These are phyloP conservation scores for Temnothorax rugatulus DNA, from an alignment of 2,888 invertebrate genomes.

Conservation along the genomic window DNA sequence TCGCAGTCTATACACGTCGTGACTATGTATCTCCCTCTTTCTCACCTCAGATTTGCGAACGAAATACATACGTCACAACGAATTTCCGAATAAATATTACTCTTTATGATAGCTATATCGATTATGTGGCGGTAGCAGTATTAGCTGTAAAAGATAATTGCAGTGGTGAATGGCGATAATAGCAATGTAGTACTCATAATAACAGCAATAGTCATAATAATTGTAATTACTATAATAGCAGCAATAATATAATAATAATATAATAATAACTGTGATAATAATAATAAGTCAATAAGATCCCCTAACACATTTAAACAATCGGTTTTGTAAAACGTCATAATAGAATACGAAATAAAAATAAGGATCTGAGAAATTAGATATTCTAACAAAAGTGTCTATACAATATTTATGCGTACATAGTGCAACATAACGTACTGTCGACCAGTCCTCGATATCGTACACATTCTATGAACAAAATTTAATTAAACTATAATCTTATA, in stretches of 20 bases:
- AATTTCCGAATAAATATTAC: conserved; percentile 52
- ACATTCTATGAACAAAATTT: conserved; percentile 69
- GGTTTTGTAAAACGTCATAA: conserved; percentile 78
- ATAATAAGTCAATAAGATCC: conserved; percentile 78
- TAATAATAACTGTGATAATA: conserved; percentile 67
- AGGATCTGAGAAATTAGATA: conserved; percentile 81
- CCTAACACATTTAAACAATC: conserved; percentile 84
- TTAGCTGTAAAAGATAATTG: conserved; percentile 64
- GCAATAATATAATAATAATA: conserved; percentile 60
- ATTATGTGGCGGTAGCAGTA: conserved; percentile 67
- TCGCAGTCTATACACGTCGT: conserved; percentile 38
- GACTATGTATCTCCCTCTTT: conserved; percentile 34
- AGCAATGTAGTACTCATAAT: conserved; percentile 67
- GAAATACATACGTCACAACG: conserved; percentile 37
- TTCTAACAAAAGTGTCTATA: conserved; percentile 83
- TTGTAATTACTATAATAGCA: conserved; percentile 62
- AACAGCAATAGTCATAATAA: conserved; percentile 66
- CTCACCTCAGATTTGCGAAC: conserved; percentile 43
- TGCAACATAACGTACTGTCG: conserved; percentile 83
- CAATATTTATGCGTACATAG: conserved; percentile 82
- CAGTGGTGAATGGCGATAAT: conserved; percentile 65
- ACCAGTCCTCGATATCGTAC: conserved; percentile 80
- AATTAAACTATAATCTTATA: conserved; percentile 55
- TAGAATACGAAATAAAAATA: conserved; percentile 77
- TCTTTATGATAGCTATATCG: conserved; percentile 48